Conservation (phyloP, 1,140 invertebrate species). For the Drosophila quadrilineata region DNA sequence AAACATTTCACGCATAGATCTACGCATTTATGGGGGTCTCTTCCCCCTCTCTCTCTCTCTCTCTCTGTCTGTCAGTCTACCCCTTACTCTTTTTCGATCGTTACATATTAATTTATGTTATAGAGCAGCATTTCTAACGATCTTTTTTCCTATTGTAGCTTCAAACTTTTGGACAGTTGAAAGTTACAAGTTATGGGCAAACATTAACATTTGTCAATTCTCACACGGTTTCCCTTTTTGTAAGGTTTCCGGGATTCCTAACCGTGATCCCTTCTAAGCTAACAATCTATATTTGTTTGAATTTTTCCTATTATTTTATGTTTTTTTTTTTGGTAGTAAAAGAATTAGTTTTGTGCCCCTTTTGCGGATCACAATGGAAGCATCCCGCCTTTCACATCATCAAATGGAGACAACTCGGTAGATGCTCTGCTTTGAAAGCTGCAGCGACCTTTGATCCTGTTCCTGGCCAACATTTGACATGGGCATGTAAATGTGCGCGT, state of each 20-base stretch:
- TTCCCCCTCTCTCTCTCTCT: not conserved
- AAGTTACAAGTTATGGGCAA: too few relatives aligned
- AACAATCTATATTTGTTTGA: conserved; percentile 34
- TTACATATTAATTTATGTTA: conserved; percentile 1
- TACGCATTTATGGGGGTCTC: conserved; percentile 24
- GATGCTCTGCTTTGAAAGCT: conserved; percentile 46
- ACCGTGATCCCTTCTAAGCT: conserved; percentile 38
- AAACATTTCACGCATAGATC: conserved; percentile 44
- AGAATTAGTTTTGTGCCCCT: conserved; percentile 31
- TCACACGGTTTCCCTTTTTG: conserved; percentile 32
- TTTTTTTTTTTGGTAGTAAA: conserved; percentile 14
- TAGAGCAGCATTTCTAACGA: too few relatives aligned
- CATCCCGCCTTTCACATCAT: conserved; percentile 46
- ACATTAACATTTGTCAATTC: conserved; percentile 20
- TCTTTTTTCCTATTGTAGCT: not conserved
- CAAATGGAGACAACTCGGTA: conserved; percentile 37
- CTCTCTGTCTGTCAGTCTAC: too few relatives aligned
- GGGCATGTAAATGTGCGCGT: conserved; percentile 65
- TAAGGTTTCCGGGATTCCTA: conserved; percentile 8
- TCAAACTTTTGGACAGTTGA: not conserved
- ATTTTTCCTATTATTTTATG: conserved; percentile 1
- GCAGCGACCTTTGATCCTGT: conserved; percentile 60
- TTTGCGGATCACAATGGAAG: conserved; percentile 48
- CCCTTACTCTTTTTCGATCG: too few relatives aligned
- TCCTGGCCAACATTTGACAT: conserved; percentile 57